Base-by-base conservation (phyloP, 2,888 invertebrate genomes). In the Xylota sylvarum region DNA sequence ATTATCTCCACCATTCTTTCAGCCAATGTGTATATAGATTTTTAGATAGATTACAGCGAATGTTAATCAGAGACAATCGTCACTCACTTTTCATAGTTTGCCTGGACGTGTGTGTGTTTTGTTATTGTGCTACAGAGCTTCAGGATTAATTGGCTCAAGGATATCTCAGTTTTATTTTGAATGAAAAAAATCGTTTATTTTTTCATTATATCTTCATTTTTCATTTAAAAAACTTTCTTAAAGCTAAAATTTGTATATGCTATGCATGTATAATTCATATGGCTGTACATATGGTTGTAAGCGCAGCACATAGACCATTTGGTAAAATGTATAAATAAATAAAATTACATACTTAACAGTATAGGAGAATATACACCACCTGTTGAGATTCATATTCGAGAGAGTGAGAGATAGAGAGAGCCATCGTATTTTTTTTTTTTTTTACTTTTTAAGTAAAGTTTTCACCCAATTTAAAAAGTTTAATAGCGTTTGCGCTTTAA, bases 101-200 rank as follows among this genome's bases (percentile, higher is more conserved):
- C 17, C 55, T n/a, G 60, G 35, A 37, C 62, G 37, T 35, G n/a
- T 37, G 23, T 70, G 55, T 67, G 70, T 76, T 81, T 72, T 43
- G 70, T 72, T 85, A 81, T 81, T 76, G 32, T 85, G 85, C 85
- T 85, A 82, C 86, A 86, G 72, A 86, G 82, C 86, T 72, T 81
- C 46, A 62, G 62, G 78, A 77, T 86, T 77, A 78, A 82, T 82
- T 73, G 56, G 87, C 87, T 83, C 83, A 78, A 83, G 62, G 69
- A 76, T 81, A 58, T 80, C 56, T 78, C 50, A 46, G 70, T 87
- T 87, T 87, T 82, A 69, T 82, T 86, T 82, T 77, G 70, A 87
- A 83, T 82, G 83, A 87, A 87, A 87, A 87, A 87, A 87, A 78
- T 79, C 83, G 64, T 87, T 87, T 83, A 83, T 87, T 87, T 87